phyloP scores from a whole-genome alignment of 2,113 vertebrate genomes.

The Dendrocopos noguchii region DNA sequence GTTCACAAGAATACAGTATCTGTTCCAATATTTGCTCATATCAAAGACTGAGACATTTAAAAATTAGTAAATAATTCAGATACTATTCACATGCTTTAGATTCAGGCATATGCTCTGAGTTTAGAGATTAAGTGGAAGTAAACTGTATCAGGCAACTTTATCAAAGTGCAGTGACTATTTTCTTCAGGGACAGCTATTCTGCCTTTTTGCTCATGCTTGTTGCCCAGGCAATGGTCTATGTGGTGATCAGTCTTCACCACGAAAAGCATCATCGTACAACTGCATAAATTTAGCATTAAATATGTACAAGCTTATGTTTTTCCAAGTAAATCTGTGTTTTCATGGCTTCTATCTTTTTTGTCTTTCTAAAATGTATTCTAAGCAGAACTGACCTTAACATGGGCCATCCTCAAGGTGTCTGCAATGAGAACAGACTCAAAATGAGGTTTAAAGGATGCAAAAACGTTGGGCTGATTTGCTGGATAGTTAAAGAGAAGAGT shows the following conservation, averaged over 20 bases:
- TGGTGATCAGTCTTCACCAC: background rate
- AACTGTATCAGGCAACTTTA: background rate
- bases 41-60: background rate
- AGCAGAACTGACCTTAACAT: background rate
- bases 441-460: background rate
- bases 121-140: background rate
- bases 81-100: background rate
- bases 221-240: background rate
- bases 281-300: background rate
- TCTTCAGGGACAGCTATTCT: background rate
- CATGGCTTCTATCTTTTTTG: background rate
- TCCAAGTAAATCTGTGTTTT: background rate
- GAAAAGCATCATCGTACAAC: background rate
- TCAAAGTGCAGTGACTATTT: background rate
- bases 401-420: background rate
- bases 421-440: background rate
- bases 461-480: background rate
- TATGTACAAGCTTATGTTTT: background rate
- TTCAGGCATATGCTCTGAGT: background rate
- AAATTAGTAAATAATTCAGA: background rate
- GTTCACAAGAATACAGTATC: background rate
- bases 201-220: background rate
- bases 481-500: background rate
- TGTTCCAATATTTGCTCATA: background rate
- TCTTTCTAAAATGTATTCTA: background rate